Evolutionary conservation across 2,113 vertebrate species (phyloP), one percentile per base, ranked within the genome.

Genomic region (Corapipo altera): DNA sequence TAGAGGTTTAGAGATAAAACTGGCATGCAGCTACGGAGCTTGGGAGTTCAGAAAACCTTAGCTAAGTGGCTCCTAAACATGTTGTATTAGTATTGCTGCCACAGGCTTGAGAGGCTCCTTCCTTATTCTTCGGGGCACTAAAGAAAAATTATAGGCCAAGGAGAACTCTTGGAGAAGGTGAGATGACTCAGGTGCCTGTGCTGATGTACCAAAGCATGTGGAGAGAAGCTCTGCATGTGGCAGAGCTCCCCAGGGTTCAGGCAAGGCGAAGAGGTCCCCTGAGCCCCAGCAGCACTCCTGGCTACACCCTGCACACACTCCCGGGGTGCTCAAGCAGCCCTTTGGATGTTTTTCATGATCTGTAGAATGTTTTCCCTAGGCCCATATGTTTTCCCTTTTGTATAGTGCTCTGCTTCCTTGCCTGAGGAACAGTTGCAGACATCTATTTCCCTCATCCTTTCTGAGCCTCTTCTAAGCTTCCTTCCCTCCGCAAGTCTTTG

Each of bases 381-480:
- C 83, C 92, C 44, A 1, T 41, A 8, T 79, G 62, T 93, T 96
- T 93, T 93, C 86, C 65, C 73, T 84, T 94, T 96, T 72, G 88
- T 84, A 48, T 9, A 62, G 91, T 74, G n/a, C 86, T 93, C 83
- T 72, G 70, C 70, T 97, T 93, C 95, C 91, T 96, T 93, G 93
- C 95, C 92, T 54, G 90, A 96, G 94, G 92, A 95, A 9, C 88
- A 91, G 77, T 96, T 89, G 77, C 92, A 96, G 76, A 93, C 58
- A 79, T 91, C 88, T 92, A 86, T 94, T 95, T 94, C 76, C 86
- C 92, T 96, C 92, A 89, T 96, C 96, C 88, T 96, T 92, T 94
- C 91, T 93, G 85, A 95, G 92, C 69, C 85, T 91, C 86, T 93
- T 81, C 91, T 96, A 96, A 95, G 93, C 95, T 96, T 96, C 96